These are phyloP conservation scores for Spilosoma lubricipeda DNA, from an alignment of 2,888 invertebrate species.

Conservation along the genomic window DNA sequence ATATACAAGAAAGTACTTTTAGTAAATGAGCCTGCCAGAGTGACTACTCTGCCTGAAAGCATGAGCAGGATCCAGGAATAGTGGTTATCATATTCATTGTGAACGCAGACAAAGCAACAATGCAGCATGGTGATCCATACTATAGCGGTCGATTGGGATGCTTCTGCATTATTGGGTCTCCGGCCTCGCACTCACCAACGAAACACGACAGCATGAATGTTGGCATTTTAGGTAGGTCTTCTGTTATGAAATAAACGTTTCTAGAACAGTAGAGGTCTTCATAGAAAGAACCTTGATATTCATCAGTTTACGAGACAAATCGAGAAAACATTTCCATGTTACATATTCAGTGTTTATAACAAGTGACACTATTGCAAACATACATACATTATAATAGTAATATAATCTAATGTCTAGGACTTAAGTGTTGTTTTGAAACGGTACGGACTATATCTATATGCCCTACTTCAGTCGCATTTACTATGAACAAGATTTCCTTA, in stretches of 20 bases:
- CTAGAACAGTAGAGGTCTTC: background rate
- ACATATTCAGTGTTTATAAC: slow-evolving; percentile 1
- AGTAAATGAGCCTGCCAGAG: too few species aligned
- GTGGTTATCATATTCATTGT: too few species aligned
- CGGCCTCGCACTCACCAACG: too few species aligned
- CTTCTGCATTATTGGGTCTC: too few species aligned
- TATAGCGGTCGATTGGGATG: too few species aligned
- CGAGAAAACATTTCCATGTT: background rate
- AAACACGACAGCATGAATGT: too few species aligned
- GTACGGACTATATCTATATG: slow-evolving; percentile 4
- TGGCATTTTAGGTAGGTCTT: too few species aligned
- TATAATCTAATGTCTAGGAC: slow-evolving; percentile 3
- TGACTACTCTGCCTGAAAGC: too few species aligned
- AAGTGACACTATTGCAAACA: slow-evolving; percentile 7
- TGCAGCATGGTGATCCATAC: too few species aligned
- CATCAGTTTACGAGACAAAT: background rate
- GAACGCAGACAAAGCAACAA: too few species aligned
- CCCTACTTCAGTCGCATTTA: slow-evolving; percentile 9
- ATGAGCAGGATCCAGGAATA: too few species aligned
- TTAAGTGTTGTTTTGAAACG: slow-evolving; percentile 13
- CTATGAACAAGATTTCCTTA: background rate
- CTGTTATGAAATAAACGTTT: background rate
- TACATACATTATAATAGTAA: slow-evolving; percentile 2
- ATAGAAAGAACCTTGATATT: background rate
- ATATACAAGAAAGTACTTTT: background rate